These are phyloP conservation scores for Agrochola litura DNA, from an alignment of 2,888 invertebrate genomes.

Conservation along the genomic window DNA sequence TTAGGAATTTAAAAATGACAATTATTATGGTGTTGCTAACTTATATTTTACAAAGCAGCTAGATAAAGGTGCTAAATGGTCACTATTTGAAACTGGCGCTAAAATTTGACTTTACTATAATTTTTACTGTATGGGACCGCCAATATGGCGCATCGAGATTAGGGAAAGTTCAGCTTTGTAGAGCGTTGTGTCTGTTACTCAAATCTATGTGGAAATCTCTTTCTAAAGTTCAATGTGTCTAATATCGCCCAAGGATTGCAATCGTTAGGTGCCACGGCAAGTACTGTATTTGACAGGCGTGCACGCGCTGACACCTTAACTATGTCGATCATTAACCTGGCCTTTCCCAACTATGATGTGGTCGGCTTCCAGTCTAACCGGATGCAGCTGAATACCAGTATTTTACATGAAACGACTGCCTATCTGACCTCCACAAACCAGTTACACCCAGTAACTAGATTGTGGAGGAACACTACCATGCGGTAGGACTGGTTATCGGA, in stretches of 20 bases:
- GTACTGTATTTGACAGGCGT: background rate
- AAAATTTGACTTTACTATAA: slow-evolving; percentile 6
- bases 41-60: slow-evolving; percentile 13
- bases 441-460: background rate
- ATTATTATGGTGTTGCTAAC: slow-evolving; percentile 16
- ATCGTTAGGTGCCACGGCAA: background rate
- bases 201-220: background rate
- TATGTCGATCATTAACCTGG: background rate
- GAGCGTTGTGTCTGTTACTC: background rate
- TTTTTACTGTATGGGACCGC: background rate
- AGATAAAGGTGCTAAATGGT: slow-evolving; percentile 27
- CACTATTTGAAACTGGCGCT: slow-evolving; percentile 14
- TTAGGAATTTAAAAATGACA: slow-evolving; percentile 32
- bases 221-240: background rate
- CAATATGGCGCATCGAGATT: background rate
- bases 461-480: background rate
- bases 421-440: background rate
- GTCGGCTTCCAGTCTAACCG: background rate
- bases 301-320: background rate
- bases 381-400: background rate
- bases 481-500: background rate
- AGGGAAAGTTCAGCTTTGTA: background rate
- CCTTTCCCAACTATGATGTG: background rate
- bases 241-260: background rate
- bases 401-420: background rate